Evolutionary conservation across 1,140 invertebrate species (phyloP), one percentile per base, ranked within the genome.

Genomic region (Aporrectodea caliginosa): DNA sequence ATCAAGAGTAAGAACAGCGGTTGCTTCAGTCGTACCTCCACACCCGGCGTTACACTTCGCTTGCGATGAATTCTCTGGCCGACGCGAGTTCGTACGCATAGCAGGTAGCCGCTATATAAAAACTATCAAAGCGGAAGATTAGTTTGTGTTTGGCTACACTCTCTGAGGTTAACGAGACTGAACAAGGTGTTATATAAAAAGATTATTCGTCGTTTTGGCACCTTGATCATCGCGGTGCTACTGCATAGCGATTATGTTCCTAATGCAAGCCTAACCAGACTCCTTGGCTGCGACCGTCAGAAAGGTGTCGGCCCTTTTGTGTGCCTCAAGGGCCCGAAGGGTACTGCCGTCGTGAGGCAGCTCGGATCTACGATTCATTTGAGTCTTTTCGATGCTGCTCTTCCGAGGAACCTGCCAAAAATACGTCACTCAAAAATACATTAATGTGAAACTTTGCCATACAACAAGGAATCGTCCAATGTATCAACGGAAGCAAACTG

Each of bases 301-400:
- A 35, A 58, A 76, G 0, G 75, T 1, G n/a, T 97, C 95, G 80
- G 94, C 92, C 84, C 95, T 91, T 89, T 95, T 95, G 90, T 98
- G 95, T 87, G 95, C 94, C 85, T 92, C 94, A 79, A 98, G 91
- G 81, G 95, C 95, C 86, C 93, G 93, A 83, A 96, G 92, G 35
- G 94, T 97, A 85, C 93, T 93, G 81, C 93, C 91, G 90, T 98
- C 95, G 85, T 95, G 93, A 35, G 95, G 95, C 87, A 98, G 90
- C 89, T 98, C 95, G 22, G 95, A 97, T 90, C 98, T 98, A 86
- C 95, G 93, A 87, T 95, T 92, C 70, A 98, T 89, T 82, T 98
- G 90, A 32, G 94, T 94, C 88, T 95, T 96, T 78, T 93, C 93
- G 87, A 92, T 93, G 88, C 93, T 82, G 88, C 93, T 82, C 76